Percentiles rank a stretch among this genome's conserved stretches.
These are phyloP conservation scores for Hypanus sabinus DNA, from an alignment of 2,113 vertebrate species.

Conservation along the genomic window DNA sequence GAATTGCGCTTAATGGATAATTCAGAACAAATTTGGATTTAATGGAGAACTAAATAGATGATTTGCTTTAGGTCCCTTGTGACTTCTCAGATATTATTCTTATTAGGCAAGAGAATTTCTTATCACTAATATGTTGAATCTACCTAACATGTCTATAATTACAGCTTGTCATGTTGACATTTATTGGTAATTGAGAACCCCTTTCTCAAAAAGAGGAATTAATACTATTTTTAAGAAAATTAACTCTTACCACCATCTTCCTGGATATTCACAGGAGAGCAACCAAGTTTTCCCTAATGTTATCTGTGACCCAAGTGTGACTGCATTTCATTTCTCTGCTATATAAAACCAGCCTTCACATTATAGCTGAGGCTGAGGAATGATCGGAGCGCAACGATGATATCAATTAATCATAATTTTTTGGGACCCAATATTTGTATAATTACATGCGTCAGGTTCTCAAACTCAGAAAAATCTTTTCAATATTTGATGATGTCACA, in stretches of 20 bases:
- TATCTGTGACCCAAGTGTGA: not conserved
- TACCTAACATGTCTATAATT: not conserved
- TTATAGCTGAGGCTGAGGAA: no score
- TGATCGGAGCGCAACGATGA: not conserved
- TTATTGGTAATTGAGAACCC: not conserved
- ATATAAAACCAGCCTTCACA: not conserved
- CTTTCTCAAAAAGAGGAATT: conserved; percentile 5
- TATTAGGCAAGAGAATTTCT: conserved; percentile 19
- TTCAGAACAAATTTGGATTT: conserved; percentile 24
- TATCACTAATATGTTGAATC: not conserved
- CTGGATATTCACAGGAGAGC: not conserved
- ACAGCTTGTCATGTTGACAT: not conserved
- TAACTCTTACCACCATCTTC: not conserved
- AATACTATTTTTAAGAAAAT: not conserved
- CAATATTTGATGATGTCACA: not conserved
- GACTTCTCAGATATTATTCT: conserved; percentile 7
- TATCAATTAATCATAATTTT: not conserved
- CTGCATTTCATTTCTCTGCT: not conserved
- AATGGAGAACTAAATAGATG: conserved; percentile 30
- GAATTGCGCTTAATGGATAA: conserved; percentile 31
- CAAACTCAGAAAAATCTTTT: not conserved
- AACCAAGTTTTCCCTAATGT: not conserved
- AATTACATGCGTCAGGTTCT: no score
- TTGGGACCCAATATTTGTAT: not conserved
- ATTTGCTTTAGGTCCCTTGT: conserved; percentile 32